Evolutionary conservation across 2,888 invertebrate species (phyloP).

Genomic region (Drosophila atripex): DNA sequence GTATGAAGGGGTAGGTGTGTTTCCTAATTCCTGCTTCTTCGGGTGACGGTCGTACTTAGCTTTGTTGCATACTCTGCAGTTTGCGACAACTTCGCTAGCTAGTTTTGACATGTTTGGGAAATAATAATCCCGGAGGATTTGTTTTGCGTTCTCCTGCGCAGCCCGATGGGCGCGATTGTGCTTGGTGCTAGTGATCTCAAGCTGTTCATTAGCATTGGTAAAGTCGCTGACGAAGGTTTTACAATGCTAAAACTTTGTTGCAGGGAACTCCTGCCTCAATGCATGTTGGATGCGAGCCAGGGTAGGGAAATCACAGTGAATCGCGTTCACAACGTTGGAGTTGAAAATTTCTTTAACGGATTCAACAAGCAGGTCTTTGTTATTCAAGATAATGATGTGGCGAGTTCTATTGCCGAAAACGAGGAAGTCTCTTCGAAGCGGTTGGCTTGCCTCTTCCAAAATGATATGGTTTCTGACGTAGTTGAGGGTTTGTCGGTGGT

Average conservation of each 20-base stretch:
- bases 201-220: background rate
- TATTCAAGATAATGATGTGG: conserved; percentile 3
- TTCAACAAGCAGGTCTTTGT: conserved; percentile 3
- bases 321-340: conserved; percentile 5
- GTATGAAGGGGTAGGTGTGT: background rate
- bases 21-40: background rate
- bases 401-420: background rate
- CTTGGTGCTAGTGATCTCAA: background rate
- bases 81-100: background rate
- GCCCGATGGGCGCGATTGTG: background rate
- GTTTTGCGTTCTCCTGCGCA: background rate
- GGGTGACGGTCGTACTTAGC: background rate
- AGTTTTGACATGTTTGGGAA: background rate
- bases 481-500: too few species aligned
- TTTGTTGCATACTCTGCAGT: background rate
- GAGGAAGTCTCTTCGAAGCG: background rate
- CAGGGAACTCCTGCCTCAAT: conserved; percentile 5
- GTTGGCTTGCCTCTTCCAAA: background rate
- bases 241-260: conserved; percentile 15
- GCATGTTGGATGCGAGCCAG: conserved; percentile 5
- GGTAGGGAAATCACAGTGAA: conserved; percentile 6
- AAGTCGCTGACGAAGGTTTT: background rate
- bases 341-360: conserved; percentile 6
- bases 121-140: background rate
- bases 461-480: background rate